Base-by-base conservation (phyloP, 2,113 vertebrate genomes). In the Datnioides undecimradiatus region DNA sequence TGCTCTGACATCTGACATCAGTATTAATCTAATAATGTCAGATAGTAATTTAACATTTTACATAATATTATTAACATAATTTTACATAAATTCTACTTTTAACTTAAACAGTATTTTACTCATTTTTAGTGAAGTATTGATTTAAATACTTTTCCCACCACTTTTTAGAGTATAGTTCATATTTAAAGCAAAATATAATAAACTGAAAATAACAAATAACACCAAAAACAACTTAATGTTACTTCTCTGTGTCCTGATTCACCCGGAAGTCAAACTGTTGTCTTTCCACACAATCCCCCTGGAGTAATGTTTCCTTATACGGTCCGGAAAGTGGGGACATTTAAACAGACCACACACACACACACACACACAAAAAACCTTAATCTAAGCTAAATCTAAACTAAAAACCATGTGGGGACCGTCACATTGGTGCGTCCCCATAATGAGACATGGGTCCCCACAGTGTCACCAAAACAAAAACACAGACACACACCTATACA, bases 281-380 rank as follows among this genome's bases (percentile, higher is more conserved):
- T n/a, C n/a, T n/a, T n/a, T n/a, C n/a, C n/a, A n/a, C n/a, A n/a
- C n/a, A n/a, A n/a, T n/a, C n/a, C n/a, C n/a, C n/a, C n/a, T n/a
- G n/a, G n/a, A n/a, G n/a, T n/a, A 46, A 38, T 1, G 2, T 38
- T 66, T 23, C 69, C 78, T 73, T 73, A 14, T 66, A 67, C 0
- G 62, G 60, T 51, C 14, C 34, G 69, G 60, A 80, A 73, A 66
- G 25, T 17, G 23, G 25, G 41, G 68, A 73, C 51, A 49, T n/a
- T 57, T 16, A 17, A 25, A 48, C 25, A 10, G 25, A 17, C 31
- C 48, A 45, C 59, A 34, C 40, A 66, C 73, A 46, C 70, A 48
- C 60, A 65, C 41, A 63, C 60, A 19, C 62, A 45, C 38, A 34
- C 16, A 36, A 40, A 16, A 45, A 17, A 68, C 6, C 10, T 25